These are phyloP conservation scores for Nymphalis io DNA, from an alignment of 1,140 invertebrate species.

Conservation along the genomic window DNA sequence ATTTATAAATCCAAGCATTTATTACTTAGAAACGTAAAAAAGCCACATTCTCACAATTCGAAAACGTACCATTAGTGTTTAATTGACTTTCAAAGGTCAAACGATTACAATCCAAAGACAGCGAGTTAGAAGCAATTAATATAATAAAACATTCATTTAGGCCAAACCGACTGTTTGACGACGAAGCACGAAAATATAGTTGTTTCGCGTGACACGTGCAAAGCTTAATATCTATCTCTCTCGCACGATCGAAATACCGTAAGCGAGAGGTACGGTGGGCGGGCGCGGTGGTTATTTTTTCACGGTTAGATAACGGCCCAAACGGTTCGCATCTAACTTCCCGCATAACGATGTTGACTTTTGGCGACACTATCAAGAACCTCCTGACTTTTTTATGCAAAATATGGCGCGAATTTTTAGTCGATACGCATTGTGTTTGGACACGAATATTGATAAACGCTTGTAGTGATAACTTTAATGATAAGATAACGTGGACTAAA, in stretches of 20 bases:
- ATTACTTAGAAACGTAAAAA: neutral
- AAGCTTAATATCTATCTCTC: conserved; percentile 41
- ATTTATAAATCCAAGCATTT: neutral
- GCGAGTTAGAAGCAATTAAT: conserved; percentile 55
- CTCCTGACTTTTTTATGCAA: conserved; percentile 10
- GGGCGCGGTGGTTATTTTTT: conserved; percentile 63
- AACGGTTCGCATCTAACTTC: conserved; percentile 54
- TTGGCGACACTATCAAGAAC: conserved; percentile 43
- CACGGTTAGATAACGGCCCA: conserved; percentile 68
- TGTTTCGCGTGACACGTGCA: conserved; percentile 41
- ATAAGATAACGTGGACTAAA: conserved; percentile 5
- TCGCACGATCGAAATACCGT: conserved; percentile 72
- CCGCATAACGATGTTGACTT: conserved; percentile 55
- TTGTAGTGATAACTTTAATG: neutral
- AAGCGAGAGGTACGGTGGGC: conserved; percentile 59
- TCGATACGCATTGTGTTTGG: neutral
- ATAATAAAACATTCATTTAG: conserved; percentile 66
- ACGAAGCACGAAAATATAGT: conserved; percentile 51
- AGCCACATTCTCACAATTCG: conserved; percentile 8
- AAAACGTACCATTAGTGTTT: conserved; percentile 16
- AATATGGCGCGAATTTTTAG: conserved; percentile 9
- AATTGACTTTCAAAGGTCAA: conserved; percentile 38
- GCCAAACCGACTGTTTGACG: conserved; percentile 46
- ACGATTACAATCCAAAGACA: conserved; percentile 36
- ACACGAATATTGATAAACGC: conserved; percentile 9